Conservation (phyloP, 2,888 invertebrate genomes). For the Diarsia brunnea region DNA sequence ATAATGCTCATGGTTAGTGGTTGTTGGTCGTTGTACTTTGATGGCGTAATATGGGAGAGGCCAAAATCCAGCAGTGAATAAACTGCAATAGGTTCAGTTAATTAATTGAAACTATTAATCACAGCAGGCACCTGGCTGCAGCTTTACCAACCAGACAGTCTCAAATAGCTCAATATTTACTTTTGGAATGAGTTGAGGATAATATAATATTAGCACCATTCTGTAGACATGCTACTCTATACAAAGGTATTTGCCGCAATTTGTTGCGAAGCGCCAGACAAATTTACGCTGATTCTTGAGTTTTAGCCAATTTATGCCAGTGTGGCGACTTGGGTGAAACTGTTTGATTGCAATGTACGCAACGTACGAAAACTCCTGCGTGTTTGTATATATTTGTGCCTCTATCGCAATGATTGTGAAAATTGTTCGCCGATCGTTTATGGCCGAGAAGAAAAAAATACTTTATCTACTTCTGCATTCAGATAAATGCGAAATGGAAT, state of each 20-base stretch:
- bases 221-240: constrained; percentile 9
- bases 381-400: background rate
- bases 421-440: background rate
- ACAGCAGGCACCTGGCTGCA: constrained; percentile 50
- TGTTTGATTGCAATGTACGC: constrained; percentile 35
- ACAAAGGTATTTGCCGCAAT: constrained; percentile 26
- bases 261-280: constrained; percentile 32
- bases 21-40: background rate
- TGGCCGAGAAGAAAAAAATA: background rate
- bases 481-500: background rate
- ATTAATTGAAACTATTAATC: constrained; percentile 54
- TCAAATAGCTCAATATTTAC: constrained; percentile 46
- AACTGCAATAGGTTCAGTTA: constrained; percentile 32
- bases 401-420: background rate
- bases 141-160: constrained; percentile 39
- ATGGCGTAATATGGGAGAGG: constrained; percentile 34
- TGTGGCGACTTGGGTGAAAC: constrained; percentile 24
- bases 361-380: constrained; percentile 17
- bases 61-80: constrained; percentile 16
- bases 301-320: constrained; percentile 47
- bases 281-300: constrained; percentile 55
- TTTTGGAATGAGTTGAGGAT: constrained; percentile 37
- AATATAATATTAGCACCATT: constrained; percentile 42
- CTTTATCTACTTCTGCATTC: background rate
- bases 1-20: background rate